phyloP scores from a whole-genome alignment of 2,113 vertebrate species.

The Tragelaphus buxtoni region DNA sequence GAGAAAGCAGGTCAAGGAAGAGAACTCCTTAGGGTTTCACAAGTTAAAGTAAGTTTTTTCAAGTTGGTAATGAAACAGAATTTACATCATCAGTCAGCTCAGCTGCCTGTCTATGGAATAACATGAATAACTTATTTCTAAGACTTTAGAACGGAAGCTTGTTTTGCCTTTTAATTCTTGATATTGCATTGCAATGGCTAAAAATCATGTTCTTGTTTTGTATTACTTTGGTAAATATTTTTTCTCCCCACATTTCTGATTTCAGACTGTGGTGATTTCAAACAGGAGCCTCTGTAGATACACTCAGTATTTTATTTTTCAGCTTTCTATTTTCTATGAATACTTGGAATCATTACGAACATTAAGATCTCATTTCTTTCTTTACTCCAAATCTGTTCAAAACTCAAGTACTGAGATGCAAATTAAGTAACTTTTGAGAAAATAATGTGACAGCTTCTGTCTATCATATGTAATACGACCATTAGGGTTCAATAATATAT shows the following conservation, averaged over 20 bases:
- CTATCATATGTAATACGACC: background rate
- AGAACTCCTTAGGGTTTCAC: background rate
- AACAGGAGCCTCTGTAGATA: background rate
- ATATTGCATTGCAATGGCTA: background rate
- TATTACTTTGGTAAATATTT: background rate
- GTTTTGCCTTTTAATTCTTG: background rate
- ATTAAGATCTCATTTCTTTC: background rate
- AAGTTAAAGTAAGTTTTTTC: background rate
- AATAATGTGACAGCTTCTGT: background rate
- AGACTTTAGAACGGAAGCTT: background rate
- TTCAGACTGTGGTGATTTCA: background rate
- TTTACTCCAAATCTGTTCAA: background rate
- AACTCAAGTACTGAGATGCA: background rate
- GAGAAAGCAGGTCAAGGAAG: background rate
- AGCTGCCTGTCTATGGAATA: background rate
- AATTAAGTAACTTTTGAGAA: background rate
- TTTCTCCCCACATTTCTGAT: background rate
- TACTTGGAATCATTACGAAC: background rate
- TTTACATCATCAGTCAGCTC: background rate
- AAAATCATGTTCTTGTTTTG: background rate
- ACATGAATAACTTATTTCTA: background rate
- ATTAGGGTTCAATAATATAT: background rate
- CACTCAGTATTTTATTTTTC: conserved; percentile 11
- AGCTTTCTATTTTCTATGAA: background rate
- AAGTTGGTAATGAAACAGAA: background rate